These are phyloP conservation scores for Cremastinae sp. DNA, from an alignment of 2,888 invertebrate species.

Conservation along the genomic window DNA sequence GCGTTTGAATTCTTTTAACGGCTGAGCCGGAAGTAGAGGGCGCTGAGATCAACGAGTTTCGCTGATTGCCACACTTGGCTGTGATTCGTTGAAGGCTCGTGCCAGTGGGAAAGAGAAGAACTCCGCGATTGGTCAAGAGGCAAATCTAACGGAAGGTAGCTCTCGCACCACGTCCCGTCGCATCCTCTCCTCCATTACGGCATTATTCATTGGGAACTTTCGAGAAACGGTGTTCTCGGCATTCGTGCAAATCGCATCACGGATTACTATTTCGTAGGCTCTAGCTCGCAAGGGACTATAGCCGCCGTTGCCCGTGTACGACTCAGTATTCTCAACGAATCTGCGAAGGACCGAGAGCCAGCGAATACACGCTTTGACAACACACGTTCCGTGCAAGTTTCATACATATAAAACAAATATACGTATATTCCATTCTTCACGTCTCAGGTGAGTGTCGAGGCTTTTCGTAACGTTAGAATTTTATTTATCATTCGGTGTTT, in stretches of 20 bases:
- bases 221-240: slow-evolving; percentile 69
- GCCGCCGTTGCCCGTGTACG: slow-evolving; percentile 10
- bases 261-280: slow-evolving; percentile 31
- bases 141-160: slow-evolving; percentile 35
- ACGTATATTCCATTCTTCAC: slow-evolving; percentile 12
- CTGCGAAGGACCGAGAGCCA: slow-evolving; percentile 7
- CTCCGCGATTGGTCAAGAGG: slow-evolving; percentile 35
- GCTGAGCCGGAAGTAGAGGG: slow-evolving; percentile 26
- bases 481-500: slow-evolving; percentile 3
- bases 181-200: slow-evolving; percentile 67
- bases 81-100: neutral
- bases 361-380: slow-evolving; percentile 20
- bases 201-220: slow-evolving; percentile 73
- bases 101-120: slow-evolving; percentile 36
- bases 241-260: slow-evolving; percentile 27
- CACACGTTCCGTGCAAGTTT: slow-evolving; percentile 30
- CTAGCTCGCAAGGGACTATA: slow-evolving; percentile 13
- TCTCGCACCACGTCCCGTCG: slow-evolving; percentile 61
- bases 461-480: slow-evolving; percentile 26
- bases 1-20: too few species aligned
- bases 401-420: slow-evolving; percentile 1
- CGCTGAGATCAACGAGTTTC: slow-evolving; percentile 45
- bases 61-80: slow-evolving; percentile 4
- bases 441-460: slow-evolving; percentile 40
- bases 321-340: slow-evolving; percentile 31